Evolutionary conservation across 2,888 invertebrate species (phyloP).

Genomic region (Ferrisia virgata): DNA sequence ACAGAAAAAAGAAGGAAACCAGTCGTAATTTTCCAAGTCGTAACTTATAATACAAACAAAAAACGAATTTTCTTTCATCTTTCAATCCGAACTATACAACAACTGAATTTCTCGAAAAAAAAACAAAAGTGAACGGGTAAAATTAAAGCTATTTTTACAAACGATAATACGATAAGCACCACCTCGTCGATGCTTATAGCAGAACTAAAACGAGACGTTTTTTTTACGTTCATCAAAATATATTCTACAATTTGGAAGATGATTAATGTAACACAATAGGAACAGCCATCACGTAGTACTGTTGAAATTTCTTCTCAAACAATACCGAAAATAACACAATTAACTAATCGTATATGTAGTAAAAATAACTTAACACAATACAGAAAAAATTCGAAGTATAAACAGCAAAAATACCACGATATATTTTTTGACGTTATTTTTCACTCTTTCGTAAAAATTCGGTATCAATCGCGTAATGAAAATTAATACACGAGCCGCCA

Average conservation of each 20-base stretch:
- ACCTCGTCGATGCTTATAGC: not conserved
- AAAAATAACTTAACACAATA: constrained; percentile 8
- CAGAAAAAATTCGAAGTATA: not conserved
- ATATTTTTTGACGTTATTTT: not conserved
- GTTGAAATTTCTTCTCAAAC: constrained; percentile 21
- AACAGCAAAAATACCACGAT: not conserved
- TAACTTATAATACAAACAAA: not conserved
- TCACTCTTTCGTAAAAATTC: not conserved
- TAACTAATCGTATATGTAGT: not conserved
- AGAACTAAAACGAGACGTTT: not conserved
- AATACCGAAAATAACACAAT: constrained; percentile 10
- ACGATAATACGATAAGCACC: not conserved
- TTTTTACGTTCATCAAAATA: not conserved
- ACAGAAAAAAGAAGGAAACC: not conserved
- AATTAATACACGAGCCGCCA: not conserved
- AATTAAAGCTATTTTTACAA: not conserved
- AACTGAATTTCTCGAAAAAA: not conserved
- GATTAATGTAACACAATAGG: constrained; percentile 4
- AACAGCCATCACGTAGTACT: constrained; percentile 19
- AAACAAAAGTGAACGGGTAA: not conserved
- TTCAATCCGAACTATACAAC: not conserved
- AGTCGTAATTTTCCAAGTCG: not conserved
- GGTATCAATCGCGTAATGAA: not conserved
- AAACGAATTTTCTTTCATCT: not conserved
- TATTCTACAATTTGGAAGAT: constrained; percentile 15